Evolutionary conservation across 1,140 invertebrate species (phyloP), one percentile per base, ranked within the genome.

Genomic region (Dendroctonus ponderosae): DNA sequence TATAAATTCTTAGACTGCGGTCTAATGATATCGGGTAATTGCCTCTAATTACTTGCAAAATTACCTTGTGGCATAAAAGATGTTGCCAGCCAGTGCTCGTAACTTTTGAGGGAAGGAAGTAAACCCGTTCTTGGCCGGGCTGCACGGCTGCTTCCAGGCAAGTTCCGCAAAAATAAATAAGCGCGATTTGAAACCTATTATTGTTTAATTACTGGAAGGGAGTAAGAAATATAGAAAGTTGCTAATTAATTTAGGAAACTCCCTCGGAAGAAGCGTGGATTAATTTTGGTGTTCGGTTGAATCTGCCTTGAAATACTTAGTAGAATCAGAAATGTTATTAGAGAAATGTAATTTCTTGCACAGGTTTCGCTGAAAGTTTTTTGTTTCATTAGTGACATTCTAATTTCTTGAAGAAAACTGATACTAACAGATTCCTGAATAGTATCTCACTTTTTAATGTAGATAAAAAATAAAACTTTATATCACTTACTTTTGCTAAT

Each of bases 1-100:
- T 74, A 76, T 76, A 76, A 76, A 73, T 77, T 73, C 62, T 65
- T 56, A 72, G 64, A 71, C 57, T 72, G 73, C 72, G 70, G 74
- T 71, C 74, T 79, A 79, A 79, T 73, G 78, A 78, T 73, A 74
- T 76, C 73, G 72, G 74, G 76, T 79, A 79, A 79, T 78, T 78
- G 77, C 74, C 73, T 76, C 71, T 79, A 79, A 79, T 79, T 79
- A 78, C 77, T 79, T 79, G 77, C 76, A 78, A 79, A 79, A 79
- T 78, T 78, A 79, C 78, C 78, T 79, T 79, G 76, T 76, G 78
- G 78, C 75, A 73, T 76, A 76, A 78, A 78, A 76, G 76, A 78
- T 77, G 74, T 73, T 71, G 70, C 72, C 70, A 70, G 72, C 69
- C 73, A 75, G 72, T 74, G 75, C 73, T 77, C 74, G 73, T 62